A percentile compares a stretch with the other conserved stretches of the same genome.
Evolutionary conservation across 2,888 invertebrate species (phyloP).

Genomic region (Nemotelus pantherinus): DNA sequence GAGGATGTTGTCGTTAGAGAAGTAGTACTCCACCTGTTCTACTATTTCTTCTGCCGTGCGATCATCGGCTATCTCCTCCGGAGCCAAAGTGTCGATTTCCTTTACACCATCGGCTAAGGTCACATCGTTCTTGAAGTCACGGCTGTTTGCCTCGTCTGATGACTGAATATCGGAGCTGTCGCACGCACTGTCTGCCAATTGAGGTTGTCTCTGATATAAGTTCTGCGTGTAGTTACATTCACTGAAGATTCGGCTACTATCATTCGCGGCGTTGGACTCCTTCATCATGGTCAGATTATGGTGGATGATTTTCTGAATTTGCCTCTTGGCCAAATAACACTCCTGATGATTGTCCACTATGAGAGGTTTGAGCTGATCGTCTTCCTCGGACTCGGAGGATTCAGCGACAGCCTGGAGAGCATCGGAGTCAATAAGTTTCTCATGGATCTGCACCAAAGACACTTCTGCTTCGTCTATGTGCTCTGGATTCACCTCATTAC

Average conservation of each 20-base stretch:
- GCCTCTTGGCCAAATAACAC: constrained; percentile 59
- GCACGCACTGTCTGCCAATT: constrained; percentile 5
- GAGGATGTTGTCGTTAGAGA: constrained; percentile 93
- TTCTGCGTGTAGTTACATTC: constrained; percentile 25
- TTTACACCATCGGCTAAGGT: constrained; percentile 64
- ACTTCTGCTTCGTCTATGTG: constrained; percentile 51
- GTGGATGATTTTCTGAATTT: constrained; percentile 48
- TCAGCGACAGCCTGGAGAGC: constrained; percentile 60
- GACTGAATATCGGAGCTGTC: constrained; percentile 55
- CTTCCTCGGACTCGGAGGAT: constrained; percentile 59
- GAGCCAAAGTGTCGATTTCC: constrained; percentile 61
- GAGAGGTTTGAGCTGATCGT: constrained; percentile 63
- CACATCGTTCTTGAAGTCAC: constrained; percentile 74
- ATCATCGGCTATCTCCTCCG: constrained; percentile 71
- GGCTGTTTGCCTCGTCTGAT: constrained; percentile 67
- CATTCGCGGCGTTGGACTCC: constrained; percentile 71
- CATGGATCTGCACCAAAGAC: constrained; percentile 54
- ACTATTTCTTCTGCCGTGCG: constrained; percentile 82
- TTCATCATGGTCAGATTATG: constrained; percentile 67
- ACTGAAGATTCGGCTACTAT: constrained; percentile 65
- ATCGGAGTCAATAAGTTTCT: constrained; percentile 58
- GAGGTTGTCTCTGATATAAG: background rate
- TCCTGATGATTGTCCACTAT: constrained; percentile 62
- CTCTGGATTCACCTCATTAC: constrained; percentile 15
- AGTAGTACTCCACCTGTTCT: constrained; percentile 93